A percentile compares a stretch with the other conserved stretches of the same genome.
Evolutionary conservation across 2,888 invertebrate genomes (phyloP).

Genomic region (Macrophya annulata): DNA sequence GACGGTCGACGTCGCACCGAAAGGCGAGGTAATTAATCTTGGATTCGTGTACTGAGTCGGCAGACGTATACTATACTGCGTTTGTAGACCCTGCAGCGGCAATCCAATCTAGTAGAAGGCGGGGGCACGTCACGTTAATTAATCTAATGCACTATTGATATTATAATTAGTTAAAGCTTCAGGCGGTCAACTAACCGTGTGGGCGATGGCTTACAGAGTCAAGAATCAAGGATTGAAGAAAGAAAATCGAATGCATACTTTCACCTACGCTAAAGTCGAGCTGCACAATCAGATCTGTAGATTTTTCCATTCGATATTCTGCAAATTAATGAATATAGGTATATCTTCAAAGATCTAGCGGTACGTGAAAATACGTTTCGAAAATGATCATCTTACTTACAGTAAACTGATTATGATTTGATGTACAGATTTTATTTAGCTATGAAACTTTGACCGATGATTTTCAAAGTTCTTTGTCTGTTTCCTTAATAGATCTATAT

Average conservation of each 20-base stretch:
- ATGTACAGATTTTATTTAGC: not conserved
- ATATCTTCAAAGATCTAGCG: too few species aligned
- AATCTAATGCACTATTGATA: slow-evolving; percentile 70
- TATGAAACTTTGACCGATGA: not conserved
- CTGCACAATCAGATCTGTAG: not conserved
- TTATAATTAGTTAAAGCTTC: slow-evolving; percentile 67
- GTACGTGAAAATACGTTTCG: too few species aligned
- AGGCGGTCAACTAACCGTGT: slow-evolving; percentile 35
- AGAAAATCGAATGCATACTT: not conserved
- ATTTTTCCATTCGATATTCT: too few species aligned
- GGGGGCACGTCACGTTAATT: slow-evolving; percentile 69
- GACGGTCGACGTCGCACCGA: slow-evolving; percentile 56
- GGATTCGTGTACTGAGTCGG: slow-evolving; percentile 49
- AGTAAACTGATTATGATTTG: not conserved
- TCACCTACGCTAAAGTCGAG: not conserved
- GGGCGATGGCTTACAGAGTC: slow-evolving; percentile 18
- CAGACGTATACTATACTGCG: slow-evolving; percentile 36
- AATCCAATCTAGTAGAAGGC: slow-evolving; percentile 30
- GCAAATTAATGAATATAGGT: too few species aligned
- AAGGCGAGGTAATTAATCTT: slow-evolving; percentile 67
- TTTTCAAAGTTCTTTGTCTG: not conserved
- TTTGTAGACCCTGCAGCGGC: slow-evolving; percentile 30
- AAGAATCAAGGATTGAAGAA: not conserved
- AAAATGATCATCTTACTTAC: not conserved
- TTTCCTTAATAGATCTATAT: not conserved